Evolutionary conservation across 2,797 vertebrate species (phyloP), one percentile per base, ranked within the genome.

Genomic region (Urophycis tenuis): DNA sequence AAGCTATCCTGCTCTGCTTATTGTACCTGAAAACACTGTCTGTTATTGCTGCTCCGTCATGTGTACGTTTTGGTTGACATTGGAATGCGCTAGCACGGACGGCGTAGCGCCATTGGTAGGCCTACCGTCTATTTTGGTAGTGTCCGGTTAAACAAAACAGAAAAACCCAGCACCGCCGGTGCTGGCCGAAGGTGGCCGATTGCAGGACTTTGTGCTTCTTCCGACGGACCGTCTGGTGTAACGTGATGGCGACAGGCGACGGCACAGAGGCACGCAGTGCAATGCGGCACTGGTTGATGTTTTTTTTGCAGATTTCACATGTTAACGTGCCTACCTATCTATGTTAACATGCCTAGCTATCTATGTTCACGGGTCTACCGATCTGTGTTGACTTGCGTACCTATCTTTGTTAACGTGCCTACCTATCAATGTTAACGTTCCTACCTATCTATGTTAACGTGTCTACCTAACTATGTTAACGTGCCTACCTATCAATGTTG

Each of bases 131-230:
- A 45, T 45, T 49, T 71, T 6, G 36, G 75, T 41, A n/a, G 32
- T 30, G 45, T 49, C 29, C 39, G n/a, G 30, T 75, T 14, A 3
- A 34, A 12, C 34, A 33, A 64, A 64, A 14, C 8, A 34, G 6
- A 64, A 33, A 64, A 64, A 14, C 8, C 60, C 60, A 29, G 2
- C 33, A 25, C 74, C 32, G 31, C 74, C 33, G 49, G 64, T 25
- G 49, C 49, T 75, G 74, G 60, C 74, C 53, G 69, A 70, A 75
- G 74, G 53, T 72, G 25, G 39, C 72, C 35, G 69, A 72, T 72
- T 67, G 39, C 41, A 71, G 74, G 74, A 67, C 74, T 67, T n/a
- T 15, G 74, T 22, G 53, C 33, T 33, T 36, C 19, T 36, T 35
- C 36, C 31, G 33, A 67, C 29, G 60, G 74, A 7, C 53, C 31